Base-by-base conservation (phyloP, 2,888 invertebrate genomes). In the Leptinotarsa rubiginosa region DNA sequence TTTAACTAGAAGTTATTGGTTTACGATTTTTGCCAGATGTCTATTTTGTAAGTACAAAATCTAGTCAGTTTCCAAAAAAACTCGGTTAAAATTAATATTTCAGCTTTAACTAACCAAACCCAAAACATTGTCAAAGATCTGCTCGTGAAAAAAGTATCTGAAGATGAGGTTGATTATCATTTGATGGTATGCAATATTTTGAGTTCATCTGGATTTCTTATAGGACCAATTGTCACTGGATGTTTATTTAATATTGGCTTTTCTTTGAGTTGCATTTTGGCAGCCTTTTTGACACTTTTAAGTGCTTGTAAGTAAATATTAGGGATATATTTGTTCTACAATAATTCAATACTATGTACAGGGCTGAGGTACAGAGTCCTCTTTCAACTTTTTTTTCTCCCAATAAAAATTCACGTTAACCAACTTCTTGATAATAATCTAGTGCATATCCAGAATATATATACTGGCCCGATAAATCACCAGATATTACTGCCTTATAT, bases 151-250 rank as follows among this genome's bases (percentile, higher is more conserved):
- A 77, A 74, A 69, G 71, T 74, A 50, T 68, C 75, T 67, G 68
- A 72, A 65, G 77, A 76, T 16, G 72, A 78, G n/a, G 50, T 22
- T 25, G 73, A 76, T 52, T 70, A 70, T 65, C 75, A 65, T 31
- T 52, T 79, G 68, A 68, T 56, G 12, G 69, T 67, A 54, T 75
- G 72, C 20, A 76, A 74, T 67, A 74, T 79, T 75, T 74, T 80
- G 70, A 77, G 76, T 72, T 76, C 75, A 41, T 64, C 74, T 47
- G 81, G 81, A 10, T 80, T 67, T 65, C 75, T 81, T 22, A 72
- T 81, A 22, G 81, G 82, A 16, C 81, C 82, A 25, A 73, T 80
- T 47, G 70, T 81, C 41, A 74, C 79, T 65, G 82, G 81, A 18
- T 80, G 77, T 71, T 41, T 81, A 16, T 82, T 80, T 70, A 76